phyloP scores from a whole-genome alignment of 2,797 vertebrate species.

The Sebastes kiyomatsui region DNA sequence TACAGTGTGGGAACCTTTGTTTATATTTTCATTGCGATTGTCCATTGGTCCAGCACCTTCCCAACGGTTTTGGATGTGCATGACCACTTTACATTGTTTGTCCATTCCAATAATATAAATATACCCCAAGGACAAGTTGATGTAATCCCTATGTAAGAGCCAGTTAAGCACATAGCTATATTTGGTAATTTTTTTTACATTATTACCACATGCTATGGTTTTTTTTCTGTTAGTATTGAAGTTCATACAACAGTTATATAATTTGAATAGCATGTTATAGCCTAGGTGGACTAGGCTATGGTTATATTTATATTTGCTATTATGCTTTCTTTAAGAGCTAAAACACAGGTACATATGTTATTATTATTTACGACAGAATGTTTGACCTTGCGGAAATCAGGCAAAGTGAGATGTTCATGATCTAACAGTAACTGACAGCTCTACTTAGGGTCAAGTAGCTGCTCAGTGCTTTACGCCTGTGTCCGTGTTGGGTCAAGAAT shows the following conservation, averaged over 20 bases:
- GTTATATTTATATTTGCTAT: background rate
- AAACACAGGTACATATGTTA: background rate
- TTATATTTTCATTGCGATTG: no score
- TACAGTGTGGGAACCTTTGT: no score
- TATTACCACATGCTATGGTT: background rate
- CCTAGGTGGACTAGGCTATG: background rate
- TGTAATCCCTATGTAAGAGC: background rate
- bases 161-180: background rate
- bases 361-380: background rate
- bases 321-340: background rate
- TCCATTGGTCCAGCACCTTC: background rate
- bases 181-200: background rate
- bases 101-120: conserved; percentile 1
- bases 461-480: conserved; percentile 21
- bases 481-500: conserved; percentile 48
- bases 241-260: background rate
- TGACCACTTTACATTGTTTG: background rate
- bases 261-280: background rate
- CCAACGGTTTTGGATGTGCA: background rate
- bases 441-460: conserved; percentile 47
- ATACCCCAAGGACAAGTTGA: background rate
- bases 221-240: background rate
- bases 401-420: conserved; percentile 27
- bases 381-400: conserved; percentile 44
- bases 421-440: conserved; percentile 52